Percentiles rank a stretch among this genome's conserved stretches.
Evolutionary conservation across 2,113 vertebrate genomes (phyloP).

Genomic region (Oryzias celebensis): DNA sequence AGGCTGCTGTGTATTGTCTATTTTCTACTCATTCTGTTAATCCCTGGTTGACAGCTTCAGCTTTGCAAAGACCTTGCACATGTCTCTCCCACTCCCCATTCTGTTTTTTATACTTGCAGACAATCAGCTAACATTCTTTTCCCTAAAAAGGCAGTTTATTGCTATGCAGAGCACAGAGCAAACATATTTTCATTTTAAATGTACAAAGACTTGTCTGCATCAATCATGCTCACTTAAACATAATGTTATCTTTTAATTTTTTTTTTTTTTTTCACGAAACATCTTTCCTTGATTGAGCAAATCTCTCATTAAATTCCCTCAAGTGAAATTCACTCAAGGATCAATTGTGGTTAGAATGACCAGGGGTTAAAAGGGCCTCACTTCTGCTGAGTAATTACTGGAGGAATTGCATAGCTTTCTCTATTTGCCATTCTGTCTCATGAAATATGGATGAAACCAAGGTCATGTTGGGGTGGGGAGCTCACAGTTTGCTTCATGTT

Average conservation of each 20-base stretch:
- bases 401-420: constrained; percentile 18
- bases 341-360: neutral
- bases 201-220: no score
- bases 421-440: constrained; percentile 37
- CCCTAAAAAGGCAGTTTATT: constrained; percentile 32
- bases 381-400: constrained; percentile 59
- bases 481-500: constrained; percentile 24
- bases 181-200: neutral
- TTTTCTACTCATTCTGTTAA: constrained; percentile 71
- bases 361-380: constrained; percentile 12
- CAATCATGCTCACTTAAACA: no score
- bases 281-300: constrained; percentile 17
- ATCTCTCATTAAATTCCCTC: constrained; percentile 7
- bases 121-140: constrained; percentile 15
- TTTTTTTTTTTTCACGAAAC: constrained; percentile 14
- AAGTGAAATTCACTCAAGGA: constrained; percentile 12
- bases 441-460: constrained; percentile 65
- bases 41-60: constrained; percentile 70
- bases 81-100: constrained; percentile 2
- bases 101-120: constrained; percentile 6
- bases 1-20: constrained; percentile 72
- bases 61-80: constrained; percentile 57
- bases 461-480: constrained; percentile 51
- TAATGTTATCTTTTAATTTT: neutral
- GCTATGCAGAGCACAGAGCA: constrained; percentile 17